These are phyloP conservation scores for Scolopax rusticola DNA, from an alignment of 2,797 vertebrate species.

Conservation along the genomic window DNA sequence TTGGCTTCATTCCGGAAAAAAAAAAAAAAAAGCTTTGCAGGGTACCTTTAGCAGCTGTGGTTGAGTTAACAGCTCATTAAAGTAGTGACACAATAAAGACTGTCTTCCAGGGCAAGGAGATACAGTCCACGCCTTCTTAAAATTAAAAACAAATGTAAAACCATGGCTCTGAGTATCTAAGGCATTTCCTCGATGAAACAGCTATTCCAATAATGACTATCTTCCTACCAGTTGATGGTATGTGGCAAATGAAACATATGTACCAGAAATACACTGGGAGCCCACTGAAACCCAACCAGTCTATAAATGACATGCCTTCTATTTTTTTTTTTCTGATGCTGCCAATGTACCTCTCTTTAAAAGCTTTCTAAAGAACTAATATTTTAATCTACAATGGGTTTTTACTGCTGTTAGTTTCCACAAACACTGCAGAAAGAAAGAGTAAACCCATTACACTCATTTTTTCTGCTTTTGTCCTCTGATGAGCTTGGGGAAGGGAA, in stretches of 20 bases:
- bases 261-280: background rate
- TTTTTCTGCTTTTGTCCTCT: background rate
- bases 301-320: background rate
- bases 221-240: background rate
- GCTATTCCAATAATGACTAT: background rate
- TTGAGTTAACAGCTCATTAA: background rate
- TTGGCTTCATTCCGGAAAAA: background rate
- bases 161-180: background rate
- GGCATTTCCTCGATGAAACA: background rate
- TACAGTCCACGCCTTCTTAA: background rate
- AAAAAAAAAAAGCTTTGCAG: background rate
- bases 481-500: background rate
- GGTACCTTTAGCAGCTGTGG: background rate
- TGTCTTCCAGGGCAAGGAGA: background rate
- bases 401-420: background rate
- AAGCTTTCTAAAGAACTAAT: background rate
- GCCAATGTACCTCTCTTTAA: background rate
- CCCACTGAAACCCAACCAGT: background rate
- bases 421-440: conserved; percentile 13
- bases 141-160: conserved; percentile 2
- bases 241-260: background rate
- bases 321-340: background rate
- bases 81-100: background rate
- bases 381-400: background rate
- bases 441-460: background rate